These are phyloP conservation scores for Plectus sambesii DNA, from an alignment of 1,140 invertebrate genomes.

Conservation along the genomic window DNA sequence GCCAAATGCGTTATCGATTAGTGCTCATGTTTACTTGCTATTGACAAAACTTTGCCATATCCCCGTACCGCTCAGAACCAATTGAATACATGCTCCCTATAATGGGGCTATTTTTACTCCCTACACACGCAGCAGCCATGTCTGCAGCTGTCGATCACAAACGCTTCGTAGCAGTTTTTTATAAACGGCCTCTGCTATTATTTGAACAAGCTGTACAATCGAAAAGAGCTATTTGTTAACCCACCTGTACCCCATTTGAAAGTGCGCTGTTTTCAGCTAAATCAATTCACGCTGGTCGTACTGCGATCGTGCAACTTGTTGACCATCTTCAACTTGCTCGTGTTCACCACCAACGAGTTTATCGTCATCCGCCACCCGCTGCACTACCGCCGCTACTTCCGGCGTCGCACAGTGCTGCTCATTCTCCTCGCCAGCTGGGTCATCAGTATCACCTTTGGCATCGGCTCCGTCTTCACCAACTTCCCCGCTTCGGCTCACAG, in stretches of 20 bases:
- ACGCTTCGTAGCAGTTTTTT: too few species aligned
- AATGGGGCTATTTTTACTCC: too few species aligned
- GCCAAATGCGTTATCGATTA: too few species aligned
- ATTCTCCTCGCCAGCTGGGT: constrained; percentile 41
- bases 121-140: too few species aligned
- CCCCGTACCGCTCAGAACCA: too few species aligned
- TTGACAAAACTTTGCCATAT: too few species aligned
- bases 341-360: constrained; percentile 43
- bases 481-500: constrained; percentile 34
- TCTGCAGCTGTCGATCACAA: too few species aligned
- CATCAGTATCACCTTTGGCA: constrained; percentile 35
- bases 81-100: too few species aligned
- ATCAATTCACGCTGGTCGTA: constrained; percentile 38
- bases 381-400: constrained; percentile 42
- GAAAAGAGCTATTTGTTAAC: too few species aligned
- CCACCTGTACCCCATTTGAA: neutral
- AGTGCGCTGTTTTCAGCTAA: constrained; percentile 25
- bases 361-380: constrained; percentile 45
- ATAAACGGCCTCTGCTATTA: too few species aligned
- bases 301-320: constrained; percentile 41
- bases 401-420: constrained; percentile 35
- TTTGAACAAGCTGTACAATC: too few species aligned
- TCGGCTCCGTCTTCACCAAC: constrained; percentile 40
- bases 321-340: constrained; percentile 43
- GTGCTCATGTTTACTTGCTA: too few species aligned